Percentiles rank a stretch among this genome's conserved stretches.
phyloP scores from a whole-genome alignment of 2,888 invertebrate species.

The Watsonalla cultraria region DNA sequence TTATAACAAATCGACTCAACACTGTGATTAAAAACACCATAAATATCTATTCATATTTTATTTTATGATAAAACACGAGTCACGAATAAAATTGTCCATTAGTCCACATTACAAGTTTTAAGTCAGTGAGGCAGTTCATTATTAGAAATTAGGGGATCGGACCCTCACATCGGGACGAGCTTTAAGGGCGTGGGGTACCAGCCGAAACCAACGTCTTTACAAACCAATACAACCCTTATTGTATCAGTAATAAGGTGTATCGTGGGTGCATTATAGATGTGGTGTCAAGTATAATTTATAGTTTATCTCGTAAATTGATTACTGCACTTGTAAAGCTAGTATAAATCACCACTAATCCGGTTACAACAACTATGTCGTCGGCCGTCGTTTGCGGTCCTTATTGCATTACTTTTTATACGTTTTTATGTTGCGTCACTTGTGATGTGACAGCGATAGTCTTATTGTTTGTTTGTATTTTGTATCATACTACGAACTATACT shows the following conservation, averaged over 20 bases:
- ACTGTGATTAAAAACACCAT: neutral
- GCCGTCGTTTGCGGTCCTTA: conserved; percentile 24
- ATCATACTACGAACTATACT: neutral
- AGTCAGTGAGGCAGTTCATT: conserved; percentile 48
- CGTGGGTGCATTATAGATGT: conserved; percentile 5
- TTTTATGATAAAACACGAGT: conserved; percentile 15
- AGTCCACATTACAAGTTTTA: conserved; percentile 43
- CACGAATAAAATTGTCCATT: conserved; percentile 35
- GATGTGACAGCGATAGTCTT: neutral
- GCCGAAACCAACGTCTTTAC: neutral
- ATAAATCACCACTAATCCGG: conserved; percentile 63
- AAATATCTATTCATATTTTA: neutral
- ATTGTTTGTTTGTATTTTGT: conserved; percentile 1
- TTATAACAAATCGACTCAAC: neutral
- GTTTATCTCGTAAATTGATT: conserved; percentile 68
- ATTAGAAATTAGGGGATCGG: conserved; percentile 45
- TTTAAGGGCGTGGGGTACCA: neutral
- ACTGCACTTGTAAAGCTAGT: conserved; percentile 55
- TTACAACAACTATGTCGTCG: conserved; percentile 28
- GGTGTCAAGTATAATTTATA: conserved; percentile 57
- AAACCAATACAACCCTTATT: conserved; percentile 13
- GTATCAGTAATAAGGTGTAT: conserved; percentile 4
- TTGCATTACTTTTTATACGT: conserved; percentile 36
- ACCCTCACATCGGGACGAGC: conserved; percentile 10
- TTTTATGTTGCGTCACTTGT: conserved; percentile 15